Evolutionary conservation across 2,797 vertebrate genomes (phyloP).

Genomic region (Pteronotus mesoamericanus): DNA sequence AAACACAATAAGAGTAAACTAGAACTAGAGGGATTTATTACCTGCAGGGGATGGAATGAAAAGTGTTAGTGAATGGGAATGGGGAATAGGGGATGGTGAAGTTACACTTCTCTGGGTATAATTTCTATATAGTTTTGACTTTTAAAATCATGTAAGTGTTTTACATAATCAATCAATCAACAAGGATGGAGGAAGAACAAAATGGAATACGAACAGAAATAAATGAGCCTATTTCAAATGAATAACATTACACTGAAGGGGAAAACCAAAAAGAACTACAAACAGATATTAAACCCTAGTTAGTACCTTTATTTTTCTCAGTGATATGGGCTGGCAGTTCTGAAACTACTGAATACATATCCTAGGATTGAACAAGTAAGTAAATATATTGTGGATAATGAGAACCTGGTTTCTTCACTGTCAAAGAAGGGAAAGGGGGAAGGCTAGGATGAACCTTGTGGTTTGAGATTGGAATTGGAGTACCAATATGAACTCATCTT

Average conservation of each 20-base stretch:
- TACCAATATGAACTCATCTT: not conserved
- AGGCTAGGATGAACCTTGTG: not conserved
- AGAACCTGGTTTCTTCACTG: slow-evolving; percentile 2
- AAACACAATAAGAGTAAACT: not conserved
- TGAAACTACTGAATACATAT: slow-evolving; percentile 11
- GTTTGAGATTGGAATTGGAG: not conserved
- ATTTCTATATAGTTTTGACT: not conserved
- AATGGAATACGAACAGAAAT: slow-evolving; percentile 18
- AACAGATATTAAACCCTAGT: slow-evolving; percentile 16
- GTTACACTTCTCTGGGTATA: not conserved
- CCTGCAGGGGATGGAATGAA: not conserved
- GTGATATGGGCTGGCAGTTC: not conserved
- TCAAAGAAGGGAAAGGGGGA: not conserved
- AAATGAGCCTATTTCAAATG: slow-evolving; percentile 22
- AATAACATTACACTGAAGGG: not conserved
- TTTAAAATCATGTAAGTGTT: slow-evolving; percentile 10
- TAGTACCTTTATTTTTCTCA: slow-evolving; percentile 24
- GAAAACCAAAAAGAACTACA: not conserved
- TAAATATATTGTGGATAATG: not conserved
- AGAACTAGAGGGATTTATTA: slow-evolving; percentile 16
- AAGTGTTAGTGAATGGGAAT: not conserved
- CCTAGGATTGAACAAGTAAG: not conserved
- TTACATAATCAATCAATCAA: not conserved
- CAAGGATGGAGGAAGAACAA: not conserved
- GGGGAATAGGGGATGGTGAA: not conserved